These are phyloP conservation scores for Solea solea DNA, from an alignment of 2,113 vertebrate species.

Conservation along the genomic window DNA sequence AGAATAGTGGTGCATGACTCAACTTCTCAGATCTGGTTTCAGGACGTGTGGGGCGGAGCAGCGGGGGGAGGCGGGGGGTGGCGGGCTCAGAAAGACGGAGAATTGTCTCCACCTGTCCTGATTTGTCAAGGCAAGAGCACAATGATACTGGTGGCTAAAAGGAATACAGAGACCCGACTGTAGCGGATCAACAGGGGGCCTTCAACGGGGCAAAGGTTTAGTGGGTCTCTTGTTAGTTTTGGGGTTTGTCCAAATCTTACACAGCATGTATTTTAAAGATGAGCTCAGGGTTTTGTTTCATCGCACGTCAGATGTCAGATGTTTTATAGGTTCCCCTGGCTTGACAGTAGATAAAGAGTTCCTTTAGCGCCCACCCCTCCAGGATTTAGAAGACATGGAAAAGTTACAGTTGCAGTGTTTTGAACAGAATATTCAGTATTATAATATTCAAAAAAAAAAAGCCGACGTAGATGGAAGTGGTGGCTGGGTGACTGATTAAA, in stretches of 20 bases:
- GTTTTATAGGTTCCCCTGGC: conserved; percentile 9
- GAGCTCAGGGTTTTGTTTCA: conserved; percentile 44
- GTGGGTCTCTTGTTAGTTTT: conserved; percentile 54
- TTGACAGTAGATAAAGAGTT: background rate
- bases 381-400: too few species aligned
- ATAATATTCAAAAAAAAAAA: too few species aligned
- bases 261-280: conserved; percentile 42
- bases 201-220: conserved; percentile 17
- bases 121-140: conserved; percentile 73
- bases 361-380: too few species aligned
- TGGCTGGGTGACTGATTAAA: too few species aligned
- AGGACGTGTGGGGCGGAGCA: conserved; percentile 41
- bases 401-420: too few species aligned
- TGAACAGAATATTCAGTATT: too few species aligned
- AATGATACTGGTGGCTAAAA: conserved; percentile 40
- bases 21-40: conserved; percentile 78
- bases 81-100: conserved; percentile 33
- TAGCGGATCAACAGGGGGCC: conserved; percentile 27
- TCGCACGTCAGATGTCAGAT: conserved; percentile 8
- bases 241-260: conserved; percentile 37
- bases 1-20: conserved; percentile 72
- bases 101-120: conserved; percentile 80
- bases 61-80: background rate
- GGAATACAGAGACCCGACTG: conserved; percentile 1
- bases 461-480: too few species aligned